A percentile compares a stretch with the other conserved stretches of the same genome.
Conservation (phyloP, 2,888 invertebrate genomes). For the Calliscelio sp. region DNA sequence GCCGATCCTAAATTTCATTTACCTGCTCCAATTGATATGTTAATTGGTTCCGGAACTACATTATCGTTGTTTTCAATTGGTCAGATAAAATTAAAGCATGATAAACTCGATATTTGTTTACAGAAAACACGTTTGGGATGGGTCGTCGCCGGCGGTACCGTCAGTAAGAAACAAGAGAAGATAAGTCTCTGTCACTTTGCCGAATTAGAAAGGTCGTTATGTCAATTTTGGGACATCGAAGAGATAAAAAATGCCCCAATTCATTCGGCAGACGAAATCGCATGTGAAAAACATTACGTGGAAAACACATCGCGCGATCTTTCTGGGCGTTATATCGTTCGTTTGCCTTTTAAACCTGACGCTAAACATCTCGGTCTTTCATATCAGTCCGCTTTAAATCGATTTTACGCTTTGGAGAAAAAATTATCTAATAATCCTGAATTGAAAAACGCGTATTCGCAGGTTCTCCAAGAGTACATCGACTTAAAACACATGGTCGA, state of each 20-base stretch:
- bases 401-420: slow-evolving; percentile 25
- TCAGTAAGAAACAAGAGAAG: too few relatives aligned
- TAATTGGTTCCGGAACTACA: slow-evolving; percentile 14
- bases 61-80: slow-evolving; percentile 24
- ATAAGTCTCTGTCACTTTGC: too few relatives aligned
- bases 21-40: slow-evolving; percentile 7
- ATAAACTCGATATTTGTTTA: not conserved
- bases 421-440: slow-evolving; percentile 11
- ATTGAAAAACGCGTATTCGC: slow-evolving; percentile 14
- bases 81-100: slow-evolving; percentile 3
- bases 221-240: slow-evolving; percentile 9
- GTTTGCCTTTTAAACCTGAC: slow-evolving; percentile 7
- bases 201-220: too few relatives aligned
- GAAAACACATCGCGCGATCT: not conserved
- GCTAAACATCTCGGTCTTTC: not conserved
- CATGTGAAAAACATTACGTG: not conserved
- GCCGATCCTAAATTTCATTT: slow-evolving; percentile 30
- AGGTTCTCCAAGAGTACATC: slow-evolving; percentile 27
- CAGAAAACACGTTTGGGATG: slow-evolving; percentile 8
- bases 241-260: not conserved
- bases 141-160: slow-evolving; percentile 12
- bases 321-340: slow-evolving; percentile 7
- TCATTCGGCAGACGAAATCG: not conserved
- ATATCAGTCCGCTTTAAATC: slow-evolving; percentile 14
- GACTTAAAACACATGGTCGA: slow-evolving; percentile 27